These are phyloP conservation scores for Lagocephalus sceleratus DNA, from an alignment of 2,797 vertebrate genomes.

Conservation along the genomic window DNA sequence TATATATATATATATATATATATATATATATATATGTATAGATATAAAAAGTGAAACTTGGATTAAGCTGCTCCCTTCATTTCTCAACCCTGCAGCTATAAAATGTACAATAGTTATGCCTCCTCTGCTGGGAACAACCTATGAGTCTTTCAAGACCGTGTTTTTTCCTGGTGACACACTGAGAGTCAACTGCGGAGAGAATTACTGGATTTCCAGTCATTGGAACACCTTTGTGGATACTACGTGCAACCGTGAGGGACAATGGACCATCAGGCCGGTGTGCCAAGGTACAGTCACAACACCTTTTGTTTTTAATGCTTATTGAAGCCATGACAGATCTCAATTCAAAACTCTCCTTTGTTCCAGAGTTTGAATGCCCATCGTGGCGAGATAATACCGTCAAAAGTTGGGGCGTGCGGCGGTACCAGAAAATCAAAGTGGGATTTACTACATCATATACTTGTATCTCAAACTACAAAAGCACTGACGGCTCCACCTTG, in stretches of 20 bases:
- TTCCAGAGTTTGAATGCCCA: conserved; percentile 52
- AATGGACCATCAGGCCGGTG: conserved; percentile 17
- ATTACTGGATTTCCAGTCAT: fast-evolving
- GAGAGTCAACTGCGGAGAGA: conserved; percentile 13
- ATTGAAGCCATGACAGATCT: background rate
- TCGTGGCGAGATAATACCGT: fast-evolving
- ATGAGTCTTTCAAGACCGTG: background rate
- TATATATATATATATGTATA: too few species aligned
- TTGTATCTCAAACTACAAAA: fast-evolving
- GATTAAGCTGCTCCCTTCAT: background rate
- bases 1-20: too few species aligned
- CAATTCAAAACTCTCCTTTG: background rate
- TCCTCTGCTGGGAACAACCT: background rate
- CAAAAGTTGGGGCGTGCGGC: fast-evolving
- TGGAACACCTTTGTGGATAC: fast-evolving
- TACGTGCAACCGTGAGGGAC: background rate
- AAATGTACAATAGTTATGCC: conserved; percentile 25
- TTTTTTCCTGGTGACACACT: conserved; percentile 34
- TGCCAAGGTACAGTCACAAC: conserved; percentile 50
- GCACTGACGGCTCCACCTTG: fast-evolving
- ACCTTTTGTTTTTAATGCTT: background rate
- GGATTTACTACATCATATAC: fast-evolving
- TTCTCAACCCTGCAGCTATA: conserved; percentile 35
- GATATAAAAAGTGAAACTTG: too few species aligned
- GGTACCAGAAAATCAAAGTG: fast-evolving